Base-by-base conservation (phyloP, 1,140 invertebrate species). In the Nilaparvata lugens region DNA sequence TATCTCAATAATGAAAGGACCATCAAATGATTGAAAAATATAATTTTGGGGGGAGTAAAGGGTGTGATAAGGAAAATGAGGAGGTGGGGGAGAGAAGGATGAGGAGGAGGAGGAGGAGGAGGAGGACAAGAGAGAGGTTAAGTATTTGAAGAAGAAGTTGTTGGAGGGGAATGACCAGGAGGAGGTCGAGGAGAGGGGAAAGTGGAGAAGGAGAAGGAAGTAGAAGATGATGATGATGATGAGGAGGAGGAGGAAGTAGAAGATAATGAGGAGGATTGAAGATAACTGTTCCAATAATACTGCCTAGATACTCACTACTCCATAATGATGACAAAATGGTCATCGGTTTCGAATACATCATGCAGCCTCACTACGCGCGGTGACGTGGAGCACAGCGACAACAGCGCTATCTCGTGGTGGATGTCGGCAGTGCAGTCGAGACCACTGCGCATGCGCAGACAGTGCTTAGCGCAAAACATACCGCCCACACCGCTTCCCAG, bases 401-500 rank as follows among this genome's bases (percentile, higher is more conserved):
- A 72, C 62, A 89, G 77, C 6, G 82, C 81, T 54, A 87, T 82
- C 70, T 88, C 86, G 70, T 85, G 82, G 48, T 80, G 74, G 60
- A 84, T 76, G 65, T 85, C 84, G 13, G 80, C 75, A 58, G 78
- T 81, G 62, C 81, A 83, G 64, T 85, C 83, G 35, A 77, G 73
- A 40, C 80, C 82, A 71, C 79, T 80, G 63, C 86, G 77, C 45
- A 75, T 75, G 65, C 88, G 83, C 48, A 81, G 79, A 16, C 88
- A 86, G 68, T 83, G 87, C 68, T 91, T 91, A 21, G 87, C 88
- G 0, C 88, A 88, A 72, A 80, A 89, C 43, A 81, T 74, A 11
- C 2, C 7, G 31, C 31, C 31, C 40, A 75, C 72, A 1, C 83
- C 81, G 1, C 81, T 83, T 40, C 76, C 74, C 40, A 77, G 74